Base-by-base conservation (phyloP, 2,888 invertebrate genomes). In the Drosophila meridionalis region DNA sequence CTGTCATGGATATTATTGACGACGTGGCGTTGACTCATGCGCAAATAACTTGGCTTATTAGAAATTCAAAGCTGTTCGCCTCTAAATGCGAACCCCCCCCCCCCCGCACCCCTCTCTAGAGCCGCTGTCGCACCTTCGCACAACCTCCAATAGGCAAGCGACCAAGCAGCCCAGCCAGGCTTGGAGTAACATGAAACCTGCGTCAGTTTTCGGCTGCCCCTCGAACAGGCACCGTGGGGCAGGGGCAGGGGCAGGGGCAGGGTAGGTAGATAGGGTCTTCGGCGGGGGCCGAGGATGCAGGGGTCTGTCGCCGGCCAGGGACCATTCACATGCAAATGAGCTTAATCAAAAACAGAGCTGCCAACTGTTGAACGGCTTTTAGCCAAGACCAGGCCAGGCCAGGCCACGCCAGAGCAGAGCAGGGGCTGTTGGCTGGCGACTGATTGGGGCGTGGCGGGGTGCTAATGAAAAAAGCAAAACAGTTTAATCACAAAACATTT, bases 41-140 rank as follows among this genome's bases (percentile, higher is more conserved):
- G 87, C 87, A 81, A 87, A 87, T 79, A 85, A 84, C 84, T 81
- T 83, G 83, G 83, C 87, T 87, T 84, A 84, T 85, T 85, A 85
- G 79, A 87, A 81, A 85, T 85, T 83, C 85, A 87, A 85, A 85
- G 80, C 71, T 73, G 76, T n/a, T 66, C 38, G 73, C 71, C 61
- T 58, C 63, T 50, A 48, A 57, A 63, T 20, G 28, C 20, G n/a
- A 40, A 20, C 38, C 32, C 32, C 32, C 0, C 28, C 26, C 11
- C 26, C 48, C 5, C 1, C 9, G 20, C 20, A 20, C 28, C 20
- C 26, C 11, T 12, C 48, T 4, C 1, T 8, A 20, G 2, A 60
- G 28, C 47, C 47, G 1, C 36, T n/a, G 47, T 40, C 65, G n/a
- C 56, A 56, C 32, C 67, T 45, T 34, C 45, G 14, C 14, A 36